These are phyloP conservation scores for Microcebus tavaratra DNA, from an alignment of 2,113 vertebrate genomes.

Conservation along the genomic window DNA sequence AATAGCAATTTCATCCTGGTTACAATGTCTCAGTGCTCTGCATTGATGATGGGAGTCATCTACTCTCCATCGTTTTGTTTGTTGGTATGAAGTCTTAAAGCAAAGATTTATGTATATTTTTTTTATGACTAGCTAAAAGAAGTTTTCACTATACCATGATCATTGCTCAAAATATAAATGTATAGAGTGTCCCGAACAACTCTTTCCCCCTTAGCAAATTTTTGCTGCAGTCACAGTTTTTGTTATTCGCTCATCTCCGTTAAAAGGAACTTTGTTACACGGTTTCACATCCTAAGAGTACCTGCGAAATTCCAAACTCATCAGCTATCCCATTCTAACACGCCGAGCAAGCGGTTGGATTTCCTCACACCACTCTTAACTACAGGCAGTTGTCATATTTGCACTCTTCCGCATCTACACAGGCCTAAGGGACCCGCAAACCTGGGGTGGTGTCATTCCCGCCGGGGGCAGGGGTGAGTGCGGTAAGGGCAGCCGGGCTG, in stretches of 20 bases:
- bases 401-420: background rate
- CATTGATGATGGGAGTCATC: accelerated
- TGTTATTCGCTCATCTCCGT: background rate
- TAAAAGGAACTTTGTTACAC: accelerated
- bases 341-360: accelerated
- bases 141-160: background rate
- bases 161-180: background rate
- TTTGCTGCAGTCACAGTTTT: background rate
- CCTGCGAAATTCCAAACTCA: background rate
- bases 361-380: background rate
- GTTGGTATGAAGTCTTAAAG: background rate
- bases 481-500: constrained; percentile 16
- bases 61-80: background rate
- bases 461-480: constrained; percentile 13
- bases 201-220: accelerated
- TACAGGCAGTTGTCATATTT: accelerated
- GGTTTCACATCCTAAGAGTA: background rate
- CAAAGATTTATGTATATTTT: background rate
- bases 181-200: accelerated
- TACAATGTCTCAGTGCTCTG: background rate
- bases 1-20: background rate
- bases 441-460: constrained; percentile 54
- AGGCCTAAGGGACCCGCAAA: constrained; percentile 64
- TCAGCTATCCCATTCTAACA: background rate
- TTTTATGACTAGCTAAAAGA: background rate